These are phyloP conservation scores for Hippocampus barbouri DNA, from an alignment of 2,113 vertebrate genomes.

Conservation along the genomic window DNA sequence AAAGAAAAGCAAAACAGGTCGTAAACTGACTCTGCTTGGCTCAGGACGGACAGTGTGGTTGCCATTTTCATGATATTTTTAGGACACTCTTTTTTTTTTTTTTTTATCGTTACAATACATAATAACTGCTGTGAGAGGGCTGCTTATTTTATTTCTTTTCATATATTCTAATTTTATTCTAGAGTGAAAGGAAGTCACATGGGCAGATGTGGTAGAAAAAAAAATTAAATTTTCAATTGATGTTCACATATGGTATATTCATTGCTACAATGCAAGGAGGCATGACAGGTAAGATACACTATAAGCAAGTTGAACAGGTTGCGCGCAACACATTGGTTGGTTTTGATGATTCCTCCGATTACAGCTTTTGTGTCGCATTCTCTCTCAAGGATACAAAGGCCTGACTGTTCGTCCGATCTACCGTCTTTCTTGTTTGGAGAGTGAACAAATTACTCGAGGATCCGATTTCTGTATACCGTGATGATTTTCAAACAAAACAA, in stretches of 20 bases:
- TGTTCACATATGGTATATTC: not conserved
- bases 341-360: constrained; percentile 11
- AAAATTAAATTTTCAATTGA: no score
- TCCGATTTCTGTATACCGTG: not conserved
- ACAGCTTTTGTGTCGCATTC: constrained; percentile 33
- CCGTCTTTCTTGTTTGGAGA: not conserved
- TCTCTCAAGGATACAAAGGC: constrained; percentile 29
- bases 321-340: constrained; percentile 21
- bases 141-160: not conserved
- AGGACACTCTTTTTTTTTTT: not conserved
- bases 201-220: not conserved
- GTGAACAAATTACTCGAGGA: not conserved
- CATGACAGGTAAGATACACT: constrained; percentile 9
- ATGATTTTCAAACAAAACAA: not conserved
- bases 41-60: not conserved
- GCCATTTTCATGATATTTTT: not conserved
- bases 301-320: constrained; percentile 58
- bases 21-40: not conserved
- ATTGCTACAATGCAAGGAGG: not conserved
- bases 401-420: constrained; percentile 5
- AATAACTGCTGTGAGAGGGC: not conserved
- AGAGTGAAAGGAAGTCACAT: not conserved
- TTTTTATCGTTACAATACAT: not conserved
- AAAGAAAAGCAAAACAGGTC: constrained; percentile 13
- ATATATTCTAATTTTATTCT: not conserved